A percentile compares a stretch with the other conserved stretches of the same genome.
phyloP scores from a whole-genome alignment of 2,113 vertebrate genomes.

The Cyanoramphus novaezelandiae region DNA sequence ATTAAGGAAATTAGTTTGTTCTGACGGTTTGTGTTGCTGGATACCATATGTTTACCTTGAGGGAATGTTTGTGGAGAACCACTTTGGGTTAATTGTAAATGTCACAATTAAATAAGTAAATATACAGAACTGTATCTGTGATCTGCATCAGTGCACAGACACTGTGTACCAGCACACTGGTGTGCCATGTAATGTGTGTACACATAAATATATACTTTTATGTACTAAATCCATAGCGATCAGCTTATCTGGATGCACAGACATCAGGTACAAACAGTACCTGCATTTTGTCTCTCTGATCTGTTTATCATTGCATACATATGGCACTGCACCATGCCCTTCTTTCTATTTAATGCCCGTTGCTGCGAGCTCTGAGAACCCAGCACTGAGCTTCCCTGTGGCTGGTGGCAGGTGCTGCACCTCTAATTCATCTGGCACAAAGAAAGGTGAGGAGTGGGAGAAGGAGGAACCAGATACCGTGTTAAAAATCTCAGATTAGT shows the following conservation, averaged over 20 bases:
- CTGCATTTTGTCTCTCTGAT: neutral
- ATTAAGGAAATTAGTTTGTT: slow-evolving; percentile 38
- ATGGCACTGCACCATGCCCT: neutral
- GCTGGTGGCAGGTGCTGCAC: neutral
- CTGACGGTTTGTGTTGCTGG: slow-evolving; percentile 42
- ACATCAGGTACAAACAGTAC: neutral
- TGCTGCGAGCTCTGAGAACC: neutral
- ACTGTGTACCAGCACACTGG: neutral
- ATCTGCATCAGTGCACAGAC: neutral
- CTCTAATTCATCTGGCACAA: neutral
- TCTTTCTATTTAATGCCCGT: neutral
- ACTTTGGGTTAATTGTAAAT: slow-evolving; percentile 61
- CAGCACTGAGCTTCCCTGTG: neutral
- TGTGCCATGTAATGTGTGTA: neutral
- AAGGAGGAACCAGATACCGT: neutral
- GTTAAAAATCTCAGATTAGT: neutral
- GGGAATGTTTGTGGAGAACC: slow-evolving; percentile 41
- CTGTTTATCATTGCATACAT: neutral
- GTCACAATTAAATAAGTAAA: slow-evolving; percentile 64
- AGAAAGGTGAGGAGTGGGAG: neutral
- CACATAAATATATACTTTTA: neutral
- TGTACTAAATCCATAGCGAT: neutral
- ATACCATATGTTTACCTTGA: slow-evolving; percentile 65
- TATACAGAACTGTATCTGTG: slow-evolving; percentile 23
- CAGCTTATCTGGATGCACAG: slow-evolving; percentile 36